Evolutionary conservation across 2,797 vertebrate genomes (phyloP), one percentile per base, ranked within the genome.

Genomic region (Glyptemys insculpta): DNA sequence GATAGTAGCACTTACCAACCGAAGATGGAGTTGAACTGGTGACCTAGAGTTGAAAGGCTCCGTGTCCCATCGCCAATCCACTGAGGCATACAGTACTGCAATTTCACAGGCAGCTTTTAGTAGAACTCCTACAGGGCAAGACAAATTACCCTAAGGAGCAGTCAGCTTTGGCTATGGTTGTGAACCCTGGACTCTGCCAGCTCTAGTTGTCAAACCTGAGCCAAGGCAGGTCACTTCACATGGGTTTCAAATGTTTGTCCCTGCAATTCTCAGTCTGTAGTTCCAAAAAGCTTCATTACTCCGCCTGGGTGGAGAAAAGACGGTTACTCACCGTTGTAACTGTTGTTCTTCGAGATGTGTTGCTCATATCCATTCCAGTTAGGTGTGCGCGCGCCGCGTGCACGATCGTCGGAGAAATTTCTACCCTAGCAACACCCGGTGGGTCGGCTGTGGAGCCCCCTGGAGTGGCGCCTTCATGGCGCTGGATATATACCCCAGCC

Each of bases 221-320:
- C 1, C 2, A 41, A 80, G 86, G 3, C 52, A 72, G n/a, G 29
- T 41, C 90, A 79, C 68, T 91, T 79, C 86, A 76, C 81, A 74
- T 1, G 3, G 2, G 10, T 23, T 78, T 34, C 27, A 34, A 89
- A 37, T 0, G 1, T 68, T 12, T 68, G 65, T 4, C 79, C 16
- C 83, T 52, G 37, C n/a, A 76, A 92, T 92, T 76, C 4, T 16
- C 9, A 49, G 18, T 23, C 27, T 87, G 5, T 14, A 78, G 86
- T 93, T 86, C 56, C 81, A 81, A 37, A 85, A 59, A 72, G 76
- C 79, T 79, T 57, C 57, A 72, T 6, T 37, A 37, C 34, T 37
- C 65, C 47, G 87, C 62, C 72, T 84, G 72, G 52, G 59, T 3
- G 76, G 8, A 15, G 89, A n/a, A n/a, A n/a, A n/a, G n/a, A n/a